Base-by-base conservation (phyloP, 2,797 vertebrate species). In the Sitta carolinensis region DNA sequence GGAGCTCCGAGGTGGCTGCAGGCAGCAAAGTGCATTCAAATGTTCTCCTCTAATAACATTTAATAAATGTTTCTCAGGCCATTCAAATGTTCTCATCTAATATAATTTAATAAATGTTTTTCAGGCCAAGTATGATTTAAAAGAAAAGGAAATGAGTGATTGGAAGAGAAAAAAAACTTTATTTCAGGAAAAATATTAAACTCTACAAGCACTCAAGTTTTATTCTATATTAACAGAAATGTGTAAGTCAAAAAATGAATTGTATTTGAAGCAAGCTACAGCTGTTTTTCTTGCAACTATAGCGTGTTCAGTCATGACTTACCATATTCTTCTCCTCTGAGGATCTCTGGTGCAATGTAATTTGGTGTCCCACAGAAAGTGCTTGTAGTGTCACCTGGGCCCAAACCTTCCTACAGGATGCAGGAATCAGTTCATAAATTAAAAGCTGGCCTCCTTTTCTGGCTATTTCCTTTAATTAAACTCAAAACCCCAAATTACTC, bases 331-430 rank as follows among this genome's bases (percentile, higher is more conserved):
- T 99, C 99, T 95, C 99, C 99, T 95, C 99, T 96, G 68, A 99
- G 98, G 96, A 99, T 99, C 97, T 99, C 99, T 1, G 99, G 99
- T 69, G 99, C 99, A 17, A 99, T 99, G 93, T 99, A 99, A 97
- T 99, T 99, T 13, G 99, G 99, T 29, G 99, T 99, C 84, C 99
- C 99, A 87, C 99, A 99, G 97, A 99, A 99, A 59, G 99, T 99
- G 97, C 99, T 99, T 30, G 99, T 99, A 34, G 99, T 99, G 97
- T 99, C 99, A 5, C 99, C 99, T 5, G 99, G 99, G 97, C 99
- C 98, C 97, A 99, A 98, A 67, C 99, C 99, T 98, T 99, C 99
- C 99, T 99, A 96, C 20, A 52, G 36, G 36, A 36, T n/a, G 77
- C 90, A 94, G 64, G 96, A 77, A 91, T 30, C 21, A 87, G 36